Base-by-base conservation (phyloP, 2,113 vertebrate genomes). In the Dromaius novaehollandiae region DNA sequence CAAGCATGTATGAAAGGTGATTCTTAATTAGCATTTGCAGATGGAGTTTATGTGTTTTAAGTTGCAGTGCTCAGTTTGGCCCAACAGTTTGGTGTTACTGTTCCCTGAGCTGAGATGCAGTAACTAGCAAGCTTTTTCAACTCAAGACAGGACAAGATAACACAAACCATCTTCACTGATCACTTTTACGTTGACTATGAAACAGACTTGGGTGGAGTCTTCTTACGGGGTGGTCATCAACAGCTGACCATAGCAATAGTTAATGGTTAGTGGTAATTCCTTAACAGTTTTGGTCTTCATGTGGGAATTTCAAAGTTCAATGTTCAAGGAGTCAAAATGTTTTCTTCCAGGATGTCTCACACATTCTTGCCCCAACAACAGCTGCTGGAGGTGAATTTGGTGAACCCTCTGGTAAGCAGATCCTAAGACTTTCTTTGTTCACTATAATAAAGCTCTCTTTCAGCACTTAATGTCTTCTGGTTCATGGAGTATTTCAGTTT, bases 321-420 rank as follows among this genome's bases (percentile, higher is more conserved):
- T 17, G 74, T 60, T 95, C 36, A 96, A 93, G 21, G 28, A 82
- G 12, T 58, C 24, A 70, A 91, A 84, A 84, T 91, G 15, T 80
- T 95, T 44, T 93, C 91, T 97, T 97, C 69, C 82, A 98, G 98
- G 98, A 98, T 79, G 98, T 98, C 28, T 98, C 97, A 7, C 97
- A 98, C 81, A 97, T 98, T 93, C 96, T 98, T 69, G 97, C 53
- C 16, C 97, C 98, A 83, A 86, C 95, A 87, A 97, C 96, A 56
- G 96, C 93, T 66, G 96, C 97, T n/a, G 98, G 97, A 95, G 98
- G 97, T 79, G 98, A 98, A 44, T 98, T 97, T 86, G 94, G 97
- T 65, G 98, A 98, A 46, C 97, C 98, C 25, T 98, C 98, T 77
- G 98, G 98, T 98, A 97, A 98, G 97, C 86, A 77, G 16, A 97